These are phyloP conservation scores for Hedychridium roseum DNA, from an alignment of 2,888 invertebrate genomes.

Conservation along the genomic window DNA sequence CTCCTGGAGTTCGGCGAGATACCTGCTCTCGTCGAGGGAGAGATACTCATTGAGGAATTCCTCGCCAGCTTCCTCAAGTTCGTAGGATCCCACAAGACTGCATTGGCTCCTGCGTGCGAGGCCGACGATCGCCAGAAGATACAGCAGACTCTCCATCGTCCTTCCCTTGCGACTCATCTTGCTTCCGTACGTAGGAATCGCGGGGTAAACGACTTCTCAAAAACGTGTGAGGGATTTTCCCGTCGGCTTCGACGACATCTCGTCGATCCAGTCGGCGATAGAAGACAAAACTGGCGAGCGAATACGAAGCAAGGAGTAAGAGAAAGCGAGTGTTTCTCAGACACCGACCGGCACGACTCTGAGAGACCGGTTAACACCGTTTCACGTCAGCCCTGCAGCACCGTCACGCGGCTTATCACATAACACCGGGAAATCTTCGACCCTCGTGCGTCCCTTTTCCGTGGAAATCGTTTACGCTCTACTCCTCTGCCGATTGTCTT, in stretches of 20 bases:
- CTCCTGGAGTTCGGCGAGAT: conserved; percentile 47
- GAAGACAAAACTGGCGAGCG: conserved; percentile 3
- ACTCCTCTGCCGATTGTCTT: too few species aligned
- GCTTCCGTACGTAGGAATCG: too few species aligned
- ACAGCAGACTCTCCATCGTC: conserved; percentile 30
- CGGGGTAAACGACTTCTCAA: too few species aligned
- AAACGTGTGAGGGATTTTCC: too few species aligned
- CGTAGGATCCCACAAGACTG: conserved; percentile 45
- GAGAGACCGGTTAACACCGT: not conserved
- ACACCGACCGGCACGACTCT: conserved; percentile 1
- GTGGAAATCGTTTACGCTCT: too few species aligned
- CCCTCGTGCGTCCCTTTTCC: too few species aligned
- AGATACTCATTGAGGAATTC: conserved; percentile 51
- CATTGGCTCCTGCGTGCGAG: conserved; percentile 26
- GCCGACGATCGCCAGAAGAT: conserved; percentile 27
- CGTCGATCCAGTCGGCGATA: not conserved
- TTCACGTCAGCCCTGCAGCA: too few species aligned
- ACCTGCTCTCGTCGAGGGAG: conserved; percentile 50
- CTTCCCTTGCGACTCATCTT: conserved; percentile 13
- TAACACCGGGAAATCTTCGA: too few species aligned
- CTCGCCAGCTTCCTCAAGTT: conserved; percentile 47
- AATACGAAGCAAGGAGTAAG: conserved; percentile 10
- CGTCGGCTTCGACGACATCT: too few species aligned
- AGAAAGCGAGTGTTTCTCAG: not conserved
- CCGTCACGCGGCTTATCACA: too few species aligned